Conservation (phyloP, 1,140 invertebrate genomes). For the Drosophila pallidifrons region DNA sequence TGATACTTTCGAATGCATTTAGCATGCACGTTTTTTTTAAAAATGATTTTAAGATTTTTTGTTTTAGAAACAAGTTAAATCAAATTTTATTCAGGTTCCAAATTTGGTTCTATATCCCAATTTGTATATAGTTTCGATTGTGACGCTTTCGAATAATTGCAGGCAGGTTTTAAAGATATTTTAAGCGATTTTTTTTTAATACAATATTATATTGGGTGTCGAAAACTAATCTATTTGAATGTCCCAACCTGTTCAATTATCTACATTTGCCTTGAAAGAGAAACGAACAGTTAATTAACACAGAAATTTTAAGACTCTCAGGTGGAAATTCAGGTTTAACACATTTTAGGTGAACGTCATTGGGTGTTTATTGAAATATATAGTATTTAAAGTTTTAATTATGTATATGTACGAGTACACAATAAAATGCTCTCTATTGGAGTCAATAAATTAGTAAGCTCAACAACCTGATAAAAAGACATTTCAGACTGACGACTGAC, state of each 20-base stretch:
- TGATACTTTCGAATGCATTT: no score
- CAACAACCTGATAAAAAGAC: not conserved
- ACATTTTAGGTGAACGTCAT: not conserved
- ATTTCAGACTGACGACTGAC: not conserved
- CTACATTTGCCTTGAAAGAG: constrained; percentile 6
- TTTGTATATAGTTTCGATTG: no score
- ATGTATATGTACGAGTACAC: not conserved
- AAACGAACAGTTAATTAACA: constrained; percentile 6
- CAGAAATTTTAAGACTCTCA: constrained; percentile 8
- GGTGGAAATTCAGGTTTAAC: constrained; percentile 29
- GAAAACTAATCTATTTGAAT: not conserved
- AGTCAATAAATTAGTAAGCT: not conserved
- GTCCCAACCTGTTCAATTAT: constrained; percentile 29
- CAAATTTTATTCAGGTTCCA: no score
- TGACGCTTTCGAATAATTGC: no score
- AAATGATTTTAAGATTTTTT: no score
- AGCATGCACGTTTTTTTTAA: no score
- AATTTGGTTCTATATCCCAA: no score
- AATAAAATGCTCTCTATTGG: not conserved
- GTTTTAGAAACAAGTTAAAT: no score
- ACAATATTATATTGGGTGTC: not conserved
- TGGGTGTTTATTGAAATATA: not conserved
- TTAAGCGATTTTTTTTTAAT: not conserved
- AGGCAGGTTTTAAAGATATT: not conserved
- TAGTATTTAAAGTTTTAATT: not conserved